Conservation (phyloP, 2,113 vertebrate species). For the Corythornis vintsioides region DNA sequence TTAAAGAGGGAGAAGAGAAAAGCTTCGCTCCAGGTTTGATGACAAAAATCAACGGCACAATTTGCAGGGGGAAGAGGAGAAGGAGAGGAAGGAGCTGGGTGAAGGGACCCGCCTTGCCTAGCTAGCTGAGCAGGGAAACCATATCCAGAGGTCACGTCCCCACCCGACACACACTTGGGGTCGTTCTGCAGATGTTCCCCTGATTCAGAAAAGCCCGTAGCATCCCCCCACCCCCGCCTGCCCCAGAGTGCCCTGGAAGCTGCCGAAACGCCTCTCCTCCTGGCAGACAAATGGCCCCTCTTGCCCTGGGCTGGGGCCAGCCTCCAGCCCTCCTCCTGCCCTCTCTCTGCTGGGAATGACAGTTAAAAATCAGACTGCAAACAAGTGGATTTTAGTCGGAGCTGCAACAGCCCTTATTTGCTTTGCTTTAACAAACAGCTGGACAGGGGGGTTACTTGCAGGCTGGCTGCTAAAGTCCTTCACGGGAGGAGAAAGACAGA, state of each 20-base stretch:
- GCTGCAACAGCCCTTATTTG: slow-evolving; percentile 71
- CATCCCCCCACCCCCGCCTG: neutral
- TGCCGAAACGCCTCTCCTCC: slow-evolving; percentile 4
- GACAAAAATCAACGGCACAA: neutral
- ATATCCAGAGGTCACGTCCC: neutral
- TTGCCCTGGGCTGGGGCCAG: slow-evolving; percentile 43
- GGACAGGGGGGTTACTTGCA: slow-evolving; percentile 56
- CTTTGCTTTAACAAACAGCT: slow-evolving; percentile 78
- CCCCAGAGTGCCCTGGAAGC: neutral
- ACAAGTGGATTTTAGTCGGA: slow-evolving; percentile 70
- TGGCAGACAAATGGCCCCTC: slow-evolving; percentile 59
- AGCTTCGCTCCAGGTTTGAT: neutral
- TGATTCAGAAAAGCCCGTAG: neutral
- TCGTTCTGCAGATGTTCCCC: slow-evolving; percentile 38
- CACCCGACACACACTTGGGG: neutral
- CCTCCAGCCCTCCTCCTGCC: neutral
- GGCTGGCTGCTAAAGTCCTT: slow-evolving; percentile 37
- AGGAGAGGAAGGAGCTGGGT: neutral
- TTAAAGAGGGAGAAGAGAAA: slow-evolving; percentile 11
- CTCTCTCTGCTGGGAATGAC: neutral
- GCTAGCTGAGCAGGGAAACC: neutral
- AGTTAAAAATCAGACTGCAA: slow-evolving; percentile 61
- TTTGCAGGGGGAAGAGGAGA: neutral
- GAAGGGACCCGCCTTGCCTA: neutral
- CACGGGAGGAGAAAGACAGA: neutral